A percentile compares a stretch with the other conserved stretches of the same genome.
Conservation (phyloP, 2,113 vertebrate genomes). For the Gallinago media region DNA sequence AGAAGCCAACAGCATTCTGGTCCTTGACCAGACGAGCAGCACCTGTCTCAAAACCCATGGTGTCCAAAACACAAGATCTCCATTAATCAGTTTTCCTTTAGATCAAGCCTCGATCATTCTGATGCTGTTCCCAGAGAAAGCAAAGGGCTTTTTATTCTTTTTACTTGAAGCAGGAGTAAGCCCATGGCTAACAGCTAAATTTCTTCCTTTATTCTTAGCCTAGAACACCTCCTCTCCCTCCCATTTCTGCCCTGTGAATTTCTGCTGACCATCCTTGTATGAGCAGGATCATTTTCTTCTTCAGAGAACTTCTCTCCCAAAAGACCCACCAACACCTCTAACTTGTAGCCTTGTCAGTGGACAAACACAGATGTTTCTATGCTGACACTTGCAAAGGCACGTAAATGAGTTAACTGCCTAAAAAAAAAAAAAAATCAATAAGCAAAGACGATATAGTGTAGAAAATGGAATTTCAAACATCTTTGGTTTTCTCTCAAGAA, state of each 20-base stretch:
- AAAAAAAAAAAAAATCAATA: neutral
- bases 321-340: neutral
- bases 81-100: neutral
- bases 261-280: neutral
- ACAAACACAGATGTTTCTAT: neutral
- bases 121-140: neutral
- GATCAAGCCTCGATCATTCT: neutral
- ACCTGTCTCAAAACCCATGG: neutral
- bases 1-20: neutral
- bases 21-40: neutral
- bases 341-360: neutral
- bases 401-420: neutral
- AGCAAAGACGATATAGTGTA: neutral
- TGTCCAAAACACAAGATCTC: neutral
- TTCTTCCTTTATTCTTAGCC: neutral
- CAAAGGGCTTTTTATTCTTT: neutral
- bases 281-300: neutral
- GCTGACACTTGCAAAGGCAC: neutral
- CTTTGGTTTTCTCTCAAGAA: neutral
- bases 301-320: neutral
- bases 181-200: neutral
- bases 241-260: neutral
- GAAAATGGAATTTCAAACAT: neutral
- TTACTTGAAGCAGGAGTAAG: neutral
- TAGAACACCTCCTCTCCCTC: neutral